Conservation (phyloP, 2,797 vertebrate species). For the Emydoidea blandingii region DNA sequence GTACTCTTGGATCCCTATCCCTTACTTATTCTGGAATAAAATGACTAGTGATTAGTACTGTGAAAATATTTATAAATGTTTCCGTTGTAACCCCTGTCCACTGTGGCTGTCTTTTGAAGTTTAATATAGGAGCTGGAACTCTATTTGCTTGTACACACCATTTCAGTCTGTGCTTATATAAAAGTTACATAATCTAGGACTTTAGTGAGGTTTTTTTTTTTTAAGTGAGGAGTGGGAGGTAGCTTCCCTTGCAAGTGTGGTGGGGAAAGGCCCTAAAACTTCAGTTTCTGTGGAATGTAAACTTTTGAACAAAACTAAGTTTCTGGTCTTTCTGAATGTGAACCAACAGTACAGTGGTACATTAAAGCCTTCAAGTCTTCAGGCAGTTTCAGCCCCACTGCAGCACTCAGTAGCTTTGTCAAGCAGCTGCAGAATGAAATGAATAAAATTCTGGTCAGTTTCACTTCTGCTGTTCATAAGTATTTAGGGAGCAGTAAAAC, state of each 20-base stretch:
- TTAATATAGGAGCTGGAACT: background rate
- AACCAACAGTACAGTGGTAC: background rate
- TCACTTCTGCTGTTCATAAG: background rate
- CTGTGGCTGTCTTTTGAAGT: background rate
- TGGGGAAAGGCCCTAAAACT: background rate
- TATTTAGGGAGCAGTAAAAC: background rate
- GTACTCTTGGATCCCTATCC: background rate
- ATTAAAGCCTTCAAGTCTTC: background rate
- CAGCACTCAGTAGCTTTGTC: background rate
- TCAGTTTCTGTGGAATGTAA: background rate
- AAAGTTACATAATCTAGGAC: background rate
- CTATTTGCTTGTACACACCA: background rate
- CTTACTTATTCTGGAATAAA: background rate
- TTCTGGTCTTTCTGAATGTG: background rate
- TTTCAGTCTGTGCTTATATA: background rate
- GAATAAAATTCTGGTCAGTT: rapidly evolving
- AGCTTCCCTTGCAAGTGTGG: background rate
- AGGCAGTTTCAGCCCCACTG: background rate
- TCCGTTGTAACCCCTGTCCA: background rate
- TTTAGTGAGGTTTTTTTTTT: too few relatives aligned
- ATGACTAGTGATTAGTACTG: background rate
- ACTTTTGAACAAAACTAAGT: background rate
- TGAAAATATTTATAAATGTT: background rate
- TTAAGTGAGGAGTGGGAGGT: too few relatives aligned
- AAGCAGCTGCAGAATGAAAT: background rate